Conservation (phyloP, 2,888 invertebrate genomes). For the Philaethria dido region DNA sequence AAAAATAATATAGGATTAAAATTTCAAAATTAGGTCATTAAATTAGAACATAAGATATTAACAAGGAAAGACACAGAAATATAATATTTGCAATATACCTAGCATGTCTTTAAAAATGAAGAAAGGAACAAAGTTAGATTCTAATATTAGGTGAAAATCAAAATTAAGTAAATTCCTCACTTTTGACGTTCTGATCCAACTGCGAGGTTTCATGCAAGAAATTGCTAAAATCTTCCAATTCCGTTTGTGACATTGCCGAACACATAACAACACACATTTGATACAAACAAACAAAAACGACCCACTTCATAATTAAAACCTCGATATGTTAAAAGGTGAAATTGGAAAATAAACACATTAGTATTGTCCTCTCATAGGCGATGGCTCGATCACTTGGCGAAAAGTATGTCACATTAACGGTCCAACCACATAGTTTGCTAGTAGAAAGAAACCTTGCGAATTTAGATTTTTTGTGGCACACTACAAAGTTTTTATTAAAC, state of each 20-base stretch:
- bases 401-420: constrained; percentile 66
- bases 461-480: constrained; percentile 49
- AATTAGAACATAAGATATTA: not conserved
- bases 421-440: constrained; percentile 50
- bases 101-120: no score
- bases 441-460: constrained; percentile 25
- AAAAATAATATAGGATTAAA: constrained; percentile 3
- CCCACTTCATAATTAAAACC: constrained; percentile 57
- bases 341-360: constrained; percentile 50
- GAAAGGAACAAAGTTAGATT: no score
- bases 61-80: no score
- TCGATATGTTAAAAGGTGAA: constrained; percentile 31
- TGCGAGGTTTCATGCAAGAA: constrained; percentile 70
- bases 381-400: constrained; percentile 51
- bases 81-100: no score
- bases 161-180: constrained; percentile 56
- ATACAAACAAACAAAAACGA: constrained; percentile 57
- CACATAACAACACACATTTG: constrained; percentile 65
- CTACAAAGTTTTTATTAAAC: constrained; percentile 69
- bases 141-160: not conserved
- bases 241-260: constrained; percentile 63
- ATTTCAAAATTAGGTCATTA: no score
- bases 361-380: constrained; percentile 48
- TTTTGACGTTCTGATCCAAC: constrained; percentile 73
- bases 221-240: constrained; percentile 73